Evolutionary conservation across 2,113 vertebrate genomes (phyloP).

Genomic region (Caranx ignobilis): DNA sequence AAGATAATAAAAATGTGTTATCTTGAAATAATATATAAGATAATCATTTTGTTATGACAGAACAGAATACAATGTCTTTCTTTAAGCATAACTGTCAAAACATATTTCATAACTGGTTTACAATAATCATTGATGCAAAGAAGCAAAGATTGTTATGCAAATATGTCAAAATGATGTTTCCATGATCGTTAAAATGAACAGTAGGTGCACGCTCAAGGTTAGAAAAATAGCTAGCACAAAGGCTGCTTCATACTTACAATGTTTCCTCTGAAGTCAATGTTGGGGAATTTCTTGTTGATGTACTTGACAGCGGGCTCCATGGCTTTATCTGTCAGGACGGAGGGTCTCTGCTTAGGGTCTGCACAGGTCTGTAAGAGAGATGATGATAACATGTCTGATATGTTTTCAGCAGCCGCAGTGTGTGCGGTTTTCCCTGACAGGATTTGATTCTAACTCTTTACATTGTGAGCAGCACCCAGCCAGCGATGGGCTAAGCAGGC

Average conservation of each 20-base stretch:
- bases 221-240: rapidly evolving
- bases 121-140: background rate
- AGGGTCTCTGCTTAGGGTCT: slow-evolving; percentile 86
- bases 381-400: background rate
- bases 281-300: slow-evolving; percentile 95
- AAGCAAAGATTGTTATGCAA: background rate
- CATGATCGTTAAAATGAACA: background rate
- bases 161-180: background rate
- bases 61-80: background rate
- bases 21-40: background rate
- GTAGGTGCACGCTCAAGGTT: background rate
- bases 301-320: slow-evolving; percentile 92
- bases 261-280: slow-evolving; percentile 89
- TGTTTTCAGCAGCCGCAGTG: background rate
- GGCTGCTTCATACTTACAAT: slow-evolving; percentile 81
- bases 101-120: background rate
- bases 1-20: background rate
- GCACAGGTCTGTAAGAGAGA: slow-evolving; percentile 84
- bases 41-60: background rate
- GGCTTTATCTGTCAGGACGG: slow-evolving; percentile 87
- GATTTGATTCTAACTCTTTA: background rate
- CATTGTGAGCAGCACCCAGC: background rate
- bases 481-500: background rate
- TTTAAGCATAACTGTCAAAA: no score
- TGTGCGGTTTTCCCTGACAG: background rate